Evolutionary conservation across 1,140 invertebrate genomes (phyloP).

Genomic region (Drosophila grimshawi): DNA sequence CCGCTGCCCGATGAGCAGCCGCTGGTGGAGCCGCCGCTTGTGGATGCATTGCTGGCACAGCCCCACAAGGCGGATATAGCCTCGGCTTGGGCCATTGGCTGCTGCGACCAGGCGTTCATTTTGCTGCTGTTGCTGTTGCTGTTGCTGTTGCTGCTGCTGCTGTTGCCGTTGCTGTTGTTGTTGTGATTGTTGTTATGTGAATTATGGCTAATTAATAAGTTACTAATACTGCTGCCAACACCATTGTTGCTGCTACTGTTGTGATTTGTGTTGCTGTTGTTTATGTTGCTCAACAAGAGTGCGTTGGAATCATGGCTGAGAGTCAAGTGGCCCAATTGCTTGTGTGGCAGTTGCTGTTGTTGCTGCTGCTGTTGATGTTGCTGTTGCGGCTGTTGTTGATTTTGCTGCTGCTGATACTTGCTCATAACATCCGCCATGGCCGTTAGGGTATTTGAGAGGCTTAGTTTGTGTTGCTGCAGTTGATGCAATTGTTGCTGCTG

Average conservation of each 20-base stretch:
- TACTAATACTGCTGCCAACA: slow-evolving; percentile 83
- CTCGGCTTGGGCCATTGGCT: slow-evolving; percentile 56
- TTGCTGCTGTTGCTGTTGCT: slow-evolving; percentile 29
- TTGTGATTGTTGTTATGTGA: slow-evolving; percentile 62
- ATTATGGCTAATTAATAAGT: slow-evolving; percentile 84
- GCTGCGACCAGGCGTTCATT: slow-evolving; percentile 45
- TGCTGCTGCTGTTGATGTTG: slow-evolving; percentile 52
- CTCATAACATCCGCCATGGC: slow-evolving; percentile 71
- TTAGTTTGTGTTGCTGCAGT: slow-evolving; percentile 45
- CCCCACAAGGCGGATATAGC: slow-evolving; percentile 79
- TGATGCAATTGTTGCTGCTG: slow-evolving; percentile 33
- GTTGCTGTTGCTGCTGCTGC: slow-evolving; percentile 25
- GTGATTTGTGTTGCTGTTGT: slow-evolving; percentile 34
- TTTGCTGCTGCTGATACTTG: slow-evolving; percentile 65
- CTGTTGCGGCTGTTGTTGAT: slow-evolving; percentile 51
- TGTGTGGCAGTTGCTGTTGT: slow-evolving; percentile 39
- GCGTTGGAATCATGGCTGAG: slow-evolving; percentile 35
- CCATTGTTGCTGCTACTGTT: slow-evolving; percentile 41
- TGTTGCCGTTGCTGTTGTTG: slow-evolving; percentile 37
- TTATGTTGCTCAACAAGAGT: slow-evolving; percentile 52
- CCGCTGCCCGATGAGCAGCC: slow-evolving; percentile 78
- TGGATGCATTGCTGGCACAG: slow-evolving; percentile 63
- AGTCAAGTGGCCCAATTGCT: slow-evolving; percentile 40
- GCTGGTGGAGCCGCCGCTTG: slow-evolving; percentile 50
- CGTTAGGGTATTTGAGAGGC: slow-evolving; percentile 54